Percentiles rank a stretch among this genome's conserved stretches.
phyloP scores from a whole-genome alignment of 2,113 vertebrate species.

The Cercopithecus mona region DNA sequence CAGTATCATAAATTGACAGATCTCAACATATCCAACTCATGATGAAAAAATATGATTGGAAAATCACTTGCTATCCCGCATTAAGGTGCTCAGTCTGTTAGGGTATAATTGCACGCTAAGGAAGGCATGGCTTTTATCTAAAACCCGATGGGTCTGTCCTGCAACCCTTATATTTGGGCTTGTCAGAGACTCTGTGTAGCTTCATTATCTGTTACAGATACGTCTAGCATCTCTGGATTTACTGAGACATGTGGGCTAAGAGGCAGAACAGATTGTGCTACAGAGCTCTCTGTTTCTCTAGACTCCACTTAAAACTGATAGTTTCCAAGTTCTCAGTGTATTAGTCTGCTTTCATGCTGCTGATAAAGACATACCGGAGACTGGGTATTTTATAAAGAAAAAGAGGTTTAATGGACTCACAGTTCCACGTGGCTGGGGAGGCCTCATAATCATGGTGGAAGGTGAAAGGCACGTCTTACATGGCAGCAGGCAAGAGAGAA shows the following conservation, averaged over 20 bases:
- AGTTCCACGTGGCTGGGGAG: no score
- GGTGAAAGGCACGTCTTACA: no score
- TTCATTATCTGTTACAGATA: background rate
- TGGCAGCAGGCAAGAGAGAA: no score
- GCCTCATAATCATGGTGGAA: no score
- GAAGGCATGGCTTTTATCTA: background rate
- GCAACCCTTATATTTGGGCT: background rate
- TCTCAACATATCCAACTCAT: background rate
- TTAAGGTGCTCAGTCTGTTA: background rate
- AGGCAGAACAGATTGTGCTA: background rate
- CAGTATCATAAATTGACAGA: background rate
- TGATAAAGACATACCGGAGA: no score
- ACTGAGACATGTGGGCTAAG: background rate
- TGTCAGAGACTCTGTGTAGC: background rate
- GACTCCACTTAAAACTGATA: background rate
- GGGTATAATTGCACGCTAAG: background rate
- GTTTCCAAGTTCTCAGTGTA: background rate
- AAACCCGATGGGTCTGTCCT: background rate
- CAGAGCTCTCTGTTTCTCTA: background rate
- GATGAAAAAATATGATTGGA: background rate
- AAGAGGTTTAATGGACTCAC: no score
- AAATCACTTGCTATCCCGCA: background rate
- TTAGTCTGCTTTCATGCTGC: no score
- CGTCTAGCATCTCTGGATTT: background rate
- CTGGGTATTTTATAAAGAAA: no score